Percentiles rank a stretch among this genome's conserved stretches.
These are phyloP conservation scores for Bufotes viridis DNA, from an alignment of 2,797 vertebrate genomes.

Conservation along the genomic window DNA sequence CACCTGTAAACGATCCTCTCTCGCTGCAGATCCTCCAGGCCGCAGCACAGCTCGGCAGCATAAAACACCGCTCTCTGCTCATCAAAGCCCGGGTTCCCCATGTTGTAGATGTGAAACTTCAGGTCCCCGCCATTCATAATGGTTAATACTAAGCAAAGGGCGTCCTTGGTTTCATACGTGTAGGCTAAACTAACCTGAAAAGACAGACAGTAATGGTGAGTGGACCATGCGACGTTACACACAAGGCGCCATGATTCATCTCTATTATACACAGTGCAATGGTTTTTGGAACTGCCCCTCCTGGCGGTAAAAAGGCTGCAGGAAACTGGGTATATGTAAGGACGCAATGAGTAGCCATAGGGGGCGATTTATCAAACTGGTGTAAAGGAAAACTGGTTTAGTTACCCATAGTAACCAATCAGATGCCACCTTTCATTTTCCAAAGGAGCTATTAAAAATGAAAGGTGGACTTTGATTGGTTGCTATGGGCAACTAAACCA, in stretches of 20 bases:
- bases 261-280: too few relatives aligned
- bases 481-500: too few relatives aligned
- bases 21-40: conserved; percentile 88
- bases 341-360: too few relatives aligned
- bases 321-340: too few relatives aligned
- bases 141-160: conserved; percentile 91
- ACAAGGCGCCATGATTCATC: not conserved
- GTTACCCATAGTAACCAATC: too few relatives aligned
- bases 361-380: too few relatives aligned
- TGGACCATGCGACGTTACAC: not conserved
- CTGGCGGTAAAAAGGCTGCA: too few relatives aligned
- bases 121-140: conserved; percentile 94
- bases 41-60: conserved; percentile 92
- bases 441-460: too few relatives aligned
- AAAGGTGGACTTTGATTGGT: too few relatives aligned
- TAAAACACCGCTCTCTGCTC: conserved; percentile 92
- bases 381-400: too few relatives aligned
- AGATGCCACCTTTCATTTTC: too few relatives aligned
- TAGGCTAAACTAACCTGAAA: conserved; percentile 90
- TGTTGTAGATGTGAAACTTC: conserved; percentile 94
- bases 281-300: too few relatives aligned
- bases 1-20: conserved; percentile 94
- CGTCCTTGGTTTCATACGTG: conserved; percentile 89
- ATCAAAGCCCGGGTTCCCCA: conserved; percentile 91
- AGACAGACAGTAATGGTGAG: not conserved